phyloP scores from a whole-genome alignment of 2,113 vertebrate genomes.

The Podarcis muralis region DNA sequence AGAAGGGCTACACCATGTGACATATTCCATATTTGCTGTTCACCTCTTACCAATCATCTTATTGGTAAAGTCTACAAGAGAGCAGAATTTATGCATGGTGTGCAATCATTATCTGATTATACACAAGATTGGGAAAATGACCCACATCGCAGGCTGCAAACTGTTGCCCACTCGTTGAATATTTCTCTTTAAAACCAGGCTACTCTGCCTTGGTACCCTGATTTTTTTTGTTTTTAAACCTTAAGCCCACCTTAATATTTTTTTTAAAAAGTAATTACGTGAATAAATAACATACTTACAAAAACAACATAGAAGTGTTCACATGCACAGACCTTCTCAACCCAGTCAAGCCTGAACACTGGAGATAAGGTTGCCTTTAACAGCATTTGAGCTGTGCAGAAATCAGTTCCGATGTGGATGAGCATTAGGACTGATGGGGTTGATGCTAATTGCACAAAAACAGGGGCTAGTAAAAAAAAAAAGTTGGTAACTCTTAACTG shows the following conservation, averaged over 20 bases:
- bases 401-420: background rate
- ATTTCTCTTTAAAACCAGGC: background rate
- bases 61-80: background rate
- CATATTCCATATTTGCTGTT: background rate
- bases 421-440: background rate
- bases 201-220: background rate
- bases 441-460: background rate
- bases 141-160: background rate
- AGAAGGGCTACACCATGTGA: too few relatives aligned
- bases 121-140: conserved; percentile 11
- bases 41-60: background rate
- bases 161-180: background rate
- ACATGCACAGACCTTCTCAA: too few relatives aligned
- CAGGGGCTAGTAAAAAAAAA: background rate
- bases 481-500: background rate
- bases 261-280: too few relatives aligned
- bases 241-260: too few relatives aligned
- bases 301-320: background rate
- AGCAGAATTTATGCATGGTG: background rate
- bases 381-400: background rate
- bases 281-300: background rate
- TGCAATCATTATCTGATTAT: background rate
- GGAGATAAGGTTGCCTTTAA: background rate
- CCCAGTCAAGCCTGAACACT: background rate
- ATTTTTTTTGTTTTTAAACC: too few relatives aligned